These are phyloP conservation scores for Polyommatus icarus DNA, from an alignment of 2,888 invertebrate species.

Conservation along the genomic window DNA sequence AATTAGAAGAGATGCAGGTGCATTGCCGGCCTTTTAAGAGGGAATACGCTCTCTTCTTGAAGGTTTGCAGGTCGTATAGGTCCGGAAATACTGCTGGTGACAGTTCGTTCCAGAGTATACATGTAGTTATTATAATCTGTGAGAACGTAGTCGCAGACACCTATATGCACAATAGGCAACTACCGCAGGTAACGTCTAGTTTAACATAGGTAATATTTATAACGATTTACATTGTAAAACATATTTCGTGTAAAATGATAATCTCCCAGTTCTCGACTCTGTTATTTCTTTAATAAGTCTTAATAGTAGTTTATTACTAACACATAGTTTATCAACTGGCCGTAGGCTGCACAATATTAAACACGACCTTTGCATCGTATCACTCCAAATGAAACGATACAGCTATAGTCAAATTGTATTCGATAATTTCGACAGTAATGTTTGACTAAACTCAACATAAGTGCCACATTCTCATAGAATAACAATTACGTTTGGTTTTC, in stretches of 20 bases:
- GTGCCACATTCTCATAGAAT: too few relatives aligned
- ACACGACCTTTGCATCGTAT: constrained; percentile 12
- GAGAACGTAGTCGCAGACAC: too few relatives aligned
- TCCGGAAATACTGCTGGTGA: too few relatives aligned
- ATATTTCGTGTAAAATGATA: not conserved
- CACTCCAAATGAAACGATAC: constrained; percentile 7
- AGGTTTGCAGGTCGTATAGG: too few relatives aligned
- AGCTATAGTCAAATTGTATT: not conserved
- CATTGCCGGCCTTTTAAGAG: too few relatives aligned
- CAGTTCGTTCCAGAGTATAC: too few relatives aligned
- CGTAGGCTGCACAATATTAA: constrained; percentile 7
- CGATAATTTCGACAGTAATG: not conserved
- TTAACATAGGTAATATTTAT: not conserved
- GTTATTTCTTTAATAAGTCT: constrained; percentile 14
- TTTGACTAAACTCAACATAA: too few relatives aligned
- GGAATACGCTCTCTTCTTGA: too few relatives aligned
- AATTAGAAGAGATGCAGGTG: too few relatives aligned
- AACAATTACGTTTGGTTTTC: too few relatives aligned
- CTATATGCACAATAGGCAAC: too few relatives aligned
- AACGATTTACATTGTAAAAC: constrained; percentile 1
- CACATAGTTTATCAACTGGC: constrained; percentile 2
- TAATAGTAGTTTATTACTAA: constrained; percentile 8
- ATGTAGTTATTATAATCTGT: too few relatives aligned
- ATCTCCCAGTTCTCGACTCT: not conserved
- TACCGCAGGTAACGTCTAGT: not conserved